Base-by-base conservation (phyloP, 92 coral and sea anemone genomes). In the Anthopleura xanthogrammica region DNA sequence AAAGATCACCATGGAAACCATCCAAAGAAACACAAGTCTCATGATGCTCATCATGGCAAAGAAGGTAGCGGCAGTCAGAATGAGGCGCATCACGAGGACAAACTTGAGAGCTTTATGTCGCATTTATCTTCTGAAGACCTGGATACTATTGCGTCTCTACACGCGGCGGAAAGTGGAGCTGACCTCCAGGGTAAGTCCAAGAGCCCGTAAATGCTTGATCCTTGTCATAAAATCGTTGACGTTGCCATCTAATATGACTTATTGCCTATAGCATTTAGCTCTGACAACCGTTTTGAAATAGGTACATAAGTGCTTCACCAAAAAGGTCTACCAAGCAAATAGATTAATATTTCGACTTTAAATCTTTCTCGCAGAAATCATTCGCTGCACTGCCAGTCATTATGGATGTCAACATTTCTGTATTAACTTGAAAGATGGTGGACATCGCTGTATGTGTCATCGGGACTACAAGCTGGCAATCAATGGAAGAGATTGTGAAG, bases 361-460 rank as follows among this genome's bases (percentile, higher is more conserved):
- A 3, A 19, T 22, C 36, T 62, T 68, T 17, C 50, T 39, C 29
- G 41, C 43, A 85, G 85, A 41, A 82, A 80, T 76, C 54, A 41
- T 70, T 14, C 80, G 81, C 6, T 94, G 99, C 29, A 79, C 86
- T 6, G 87, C 92, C 16, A 86, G 80, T 74, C 76, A 50, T 85
- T 92, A 85, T 64, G 99, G 98, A 23, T 96, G 99, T 46, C 97
- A 94, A 41, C 97, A 96, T 80, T 86, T 84, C 52, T 94, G 99
- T 76, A 80, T 82, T n/a, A 85, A 86, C 60, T 87, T 96, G 16
- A 86, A 91, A 16, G 91, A 93, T 72, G 95, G 98, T 55, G 97
- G 98, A 1, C 89, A 94, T 60, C 95, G 95, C 46, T 96, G 99
- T 68, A 90, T 89, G 80, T 96, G 99, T 85, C 91, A 82, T 41